These are phyloP conservation scores for Pterois miles DNA, from an alignment of 2,797 vertebrate genomes.

Conservation along the genomic window DNA sequence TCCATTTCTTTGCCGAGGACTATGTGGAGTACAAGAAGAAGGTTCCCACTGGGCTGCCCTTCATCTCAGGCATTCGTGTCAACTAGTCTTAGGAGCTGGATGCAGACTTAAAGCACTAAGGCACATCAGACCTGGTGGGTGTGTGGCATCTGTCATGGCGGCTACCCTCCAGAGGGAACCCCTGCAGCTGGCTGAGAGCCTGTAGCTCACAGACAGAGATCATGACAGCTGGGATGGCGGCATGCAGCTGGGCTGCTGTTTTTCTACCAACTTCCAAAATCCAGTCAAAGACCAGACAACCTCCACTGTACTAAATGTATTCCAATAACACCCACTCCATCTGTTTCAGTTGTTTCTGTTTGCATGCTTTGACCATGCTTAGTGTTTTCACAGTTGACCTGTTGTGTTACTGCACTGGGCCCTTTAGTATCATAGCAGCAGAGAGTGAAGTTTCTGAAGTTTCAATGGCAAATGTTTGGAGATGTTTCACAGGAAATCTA, in stretches of 20 bases:
- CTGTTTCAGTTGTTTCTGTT: conserved; percentile 27
- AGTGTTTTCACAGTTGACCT: conserved; percentile 18
- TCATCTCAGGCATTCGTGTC: conserved; percentile 93
- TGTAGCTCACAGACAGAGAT: conserved; percentile 54
- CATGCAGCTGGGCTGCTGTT: conserved; percentile 60
- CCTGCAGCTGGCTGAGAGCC: conserved; percentile 56
- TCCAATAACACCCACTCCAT: not conserved
- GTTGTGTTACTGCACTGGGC: not conserved
- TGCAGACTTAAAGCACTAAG: conserved; percentile 62
- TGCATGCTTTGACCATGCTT: conserved; percentile 39
- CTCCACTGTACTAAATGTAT: conserved; percentile 32
- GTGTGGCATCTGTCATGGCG: conserved; percentile 35
- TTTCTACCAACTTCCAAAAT: conserved; percentile 58
- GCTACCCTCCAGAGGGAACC: conserved; percentile 49
- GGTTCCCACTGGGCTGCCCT: conserved; percentile 93
- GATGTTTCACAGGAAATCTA: not conserved
- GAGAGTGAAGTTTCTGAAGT: not conserved
- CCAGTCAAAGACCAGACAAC: conserved; percentile 37
- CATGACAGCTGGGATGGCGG: conserved; percentile 23
- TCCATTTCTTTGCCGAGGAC: conserved; percentile 96
- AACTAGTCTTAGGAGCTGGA: conserved; percentile 71
- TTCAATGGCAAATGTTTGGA: not conserved
- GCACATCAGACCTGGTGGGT: conserved; percentile 57
- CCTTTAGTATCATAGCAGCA: not conserved
- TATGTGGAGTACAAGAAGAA: conserved; percentile 94